Evolutionary conservation across 1,140 invertebrate species (phyloP), one percentile per base, ranked within the genome.

Genomic region (Atta cephalotes): DNA sequence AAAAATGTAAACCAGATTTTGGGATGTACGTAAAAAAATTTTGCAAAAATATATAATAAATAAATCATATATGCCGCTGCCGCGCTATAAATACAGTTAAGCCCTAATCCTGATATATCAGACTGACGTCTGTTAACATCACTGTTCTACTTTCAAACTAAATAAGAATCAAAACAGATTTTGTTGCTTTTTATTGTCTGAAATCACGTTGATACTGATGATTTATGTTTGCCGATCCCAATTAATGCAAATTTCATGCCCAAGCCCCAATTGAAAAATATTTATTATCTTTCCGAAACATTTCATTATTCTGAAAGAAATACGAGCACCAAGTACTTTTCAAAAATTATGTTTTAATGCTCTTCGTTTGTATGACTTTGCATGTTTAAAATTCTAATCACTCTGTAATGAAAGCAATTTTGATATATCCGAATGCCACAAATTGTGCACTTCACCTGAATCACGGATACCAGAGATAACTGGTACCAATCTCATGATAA

Each of bases 21-120:
- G 68, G 9, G n/a, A 91, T 85, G 28, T 28, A 60, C 28, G 53
- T 10, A 74, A 25, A 35, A 60, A 2, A 62, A 72, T 60, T 82
- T 72, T 35, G 53, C 12, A 31, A 72, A 74, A 82, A 72, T 60
- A 74, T 82, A 39, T 60, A 74, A 35, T 72, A 82, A 56, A 82
- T 82, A 82, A 74, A 74, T 82, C 68, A 45, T 9, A 82, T 62
- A 82, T 74, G 53, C 21, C 56, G 80, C 35, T 74, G 53, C 39
- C 18, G 7, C 65, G 65, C 49, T 58, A 81, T 81, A 82, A 82
- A 82, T 82, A 82, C 16, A 56, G 49, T 82, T 82, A 62, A 82
- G 39, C 25, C 35, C 25, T 82, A 74, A 82, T 82, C 68, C 80
- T 82, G 80, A 82, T 82, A 72, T 72, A 82, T 74, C 68, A 74